Evolutionary conservation across 2,888 invertebrate species (phyloP), one percentile per base, ranked within the genome.

Genomic region (Sphinx pinastri): DNA sequence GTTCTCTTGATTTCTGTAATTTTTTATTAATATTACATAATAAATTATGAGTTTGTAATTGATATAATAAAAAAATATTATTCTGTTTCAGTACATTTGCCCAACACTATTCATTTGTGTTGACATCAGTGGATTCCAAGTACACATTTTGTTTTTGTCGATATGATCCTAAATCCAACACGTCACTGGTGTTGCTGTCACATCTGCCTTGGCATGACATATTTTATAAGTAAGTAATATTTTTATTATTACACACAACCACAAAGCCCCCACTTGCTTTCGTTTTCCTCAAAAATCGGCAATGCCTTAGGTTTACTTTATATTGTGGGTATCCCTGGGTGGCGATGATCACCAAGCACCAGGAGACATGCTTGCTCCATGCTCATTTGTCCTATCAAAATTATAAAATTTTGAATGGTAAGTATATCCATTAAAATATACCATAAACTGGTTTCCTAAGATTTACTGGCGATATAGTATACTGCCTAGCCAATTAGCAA

Each of bases 111-210:
- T 99, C 99, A 45, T 99, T 99, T 94, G 99, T 99, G 68, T 94
- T 99, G 84, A 99, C 99, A 38, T 98, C 98, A 80, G 95, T 97
- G 80, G 98, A 99, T 87, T 98, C 99, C 45, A 98, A 98, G 94
- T 99, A 98, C 96, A 98, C 98, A 55, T 99, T 98, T 94, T 99
- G 99, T 76, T 99, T 98, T 92, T 99, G 99, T 89, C 97, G 99
- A 45, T 98, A 98, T 89, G 98, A 99, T 87, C 98, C 99, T 7
- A 97, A 97, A 86, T 96, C 97, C 38, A 96, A 98, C 85, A 97
- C 97, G 25, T 97, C 98, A 72, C 93, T 98, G 86, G 97, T 98
- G 66, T 91, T 98, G 77, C 94, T 97, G 77, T 99, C 99, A 84
- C 97, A 97, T 88, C 95, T 99, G 83, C 99, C 99, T 79, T 99